Conservation (phyloP, 1,140 invertebrate genomes). For the Micrasema longulum region DNA sequence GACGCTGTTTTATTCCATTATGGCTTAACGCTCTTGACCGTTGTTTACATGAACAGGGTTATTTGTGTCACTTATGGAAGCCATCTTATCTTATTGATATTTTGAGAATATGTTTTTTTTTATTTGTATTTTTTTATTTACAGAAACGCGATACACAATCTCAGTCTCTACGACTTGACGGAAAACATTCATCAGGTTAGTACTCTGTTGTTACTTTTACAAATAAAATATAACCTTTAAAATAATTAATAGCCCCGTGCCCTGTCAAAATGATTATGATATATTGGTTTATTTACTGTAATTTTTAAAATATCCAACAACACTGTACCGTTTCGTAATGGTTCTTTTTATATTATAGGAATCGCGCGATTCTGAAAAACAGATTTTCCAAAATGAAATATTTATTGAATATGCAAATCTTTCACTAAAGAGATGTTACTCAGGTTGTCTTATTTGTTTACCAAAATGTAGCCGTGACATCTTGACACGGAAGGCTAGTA, state of each 20-base stretch:
- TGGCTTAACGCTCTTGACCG: constrained; percentile 6
- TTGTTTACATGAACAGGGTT: constrained; percentile 2
- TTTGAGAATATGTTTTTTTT: too few species aligned
- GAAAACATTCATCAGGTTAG: constrained; percentile 49
- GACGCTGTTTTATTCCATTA: constrained; percentile 10
- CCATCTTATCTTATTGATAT: too few species aligned
- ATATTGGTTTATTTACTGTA: too few species aligned
- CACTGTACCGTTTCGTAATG: too few species aligned
- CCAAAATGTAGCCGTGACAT: constrained; percentile 28
- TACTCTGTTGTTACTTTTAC: neutral
- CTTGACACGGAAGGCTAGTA: constrained; percentile 31
- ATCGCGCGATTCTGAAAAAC: constrained; percentile 6
- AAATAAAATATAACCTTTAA: too few species aligned
- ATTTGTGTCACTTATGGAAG: too few species aligned
- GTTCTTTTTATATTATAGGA: too few species aligned
- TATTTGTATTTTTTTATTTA: constrained; percentile 46
- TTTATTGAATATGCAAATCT: neutral
- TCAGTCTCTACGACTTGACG: constrained; percentile 45
- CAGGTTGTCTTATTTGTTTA: constrained; percentile 26
- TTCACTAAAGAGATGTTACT: constrained; percentile 18
- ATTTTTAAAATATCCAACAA: too few species aligned
- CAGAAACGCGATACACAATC: constrained; percentile 51
- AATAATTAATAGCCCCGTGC: too few species aligned
- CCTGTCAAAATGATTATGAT: too few species aligned
- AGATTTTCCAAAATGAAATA: neutral